A percentile compares a stretch with the other conserved stretches of the same genome.
These are phyloP conservation scores for Xiphias gladius DNA, from an alignment of 2,113 vertebrate genomes.

Conservation along the genomic window DNA sequence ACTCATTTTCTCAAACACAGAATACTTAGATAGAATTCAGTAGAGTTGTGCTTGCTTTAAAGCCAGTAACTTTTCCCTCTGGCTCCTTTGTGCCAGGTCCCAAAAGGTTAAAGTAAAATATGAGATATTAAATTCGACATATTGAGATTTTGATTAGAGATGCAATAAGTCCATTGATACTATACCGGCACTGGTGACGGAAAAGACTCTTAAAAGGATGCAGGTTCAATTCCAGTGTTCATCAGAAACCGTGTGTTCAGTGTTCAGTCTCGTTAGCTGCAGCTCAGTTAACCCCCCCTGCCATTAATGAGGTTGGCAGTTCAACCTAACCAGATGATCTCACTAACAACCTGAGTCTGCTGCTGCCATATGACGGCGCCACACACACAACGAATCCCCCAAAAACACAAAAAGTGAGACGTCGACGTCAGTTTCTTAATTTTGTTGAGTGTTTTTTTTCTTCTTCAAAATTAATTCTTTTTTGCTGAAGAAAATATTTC, in stretches of 20 bases:
- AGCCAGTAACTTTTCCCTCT: not conserved
- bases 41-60: not conserved
- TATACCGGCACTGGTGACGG: not conserved
- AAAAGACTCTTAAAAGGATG: not conserved
- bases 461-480: not conserved
- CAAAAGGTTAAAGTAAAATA: not conserved
- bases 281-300: constrained; percentile 58
- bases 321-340: constrained; percentile 67
- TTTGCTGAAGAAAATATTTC: not conserved
- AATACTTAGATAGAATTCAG: not conserved
- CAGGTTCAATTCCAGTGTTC: not conserved
- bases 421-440: not conserved
- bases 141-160: constrained; percentile 2
- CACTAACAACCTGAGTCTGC: constrained; percentile 39
- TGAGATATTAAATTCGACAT: not conserved
- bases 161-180: not conserved
- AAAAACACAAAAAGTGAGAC: constrained; percentile 16
- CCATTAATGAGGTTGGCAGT: constrained; percentile 64
- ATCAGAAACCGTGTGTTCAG: not conserved
- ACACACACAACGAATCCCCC: not conserved
- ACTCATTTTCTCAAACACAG: not conserved
- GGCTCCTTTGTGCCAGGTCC: not conserved
- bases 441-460: too few species aligned
- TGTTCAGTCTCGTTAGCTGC: constrained; percentile 29
- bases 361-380: constrained; percentile 10